Base-by-base conservation (phyloP, 2,797 vertebrate genomes). In the Salmo trutta region DNA sequence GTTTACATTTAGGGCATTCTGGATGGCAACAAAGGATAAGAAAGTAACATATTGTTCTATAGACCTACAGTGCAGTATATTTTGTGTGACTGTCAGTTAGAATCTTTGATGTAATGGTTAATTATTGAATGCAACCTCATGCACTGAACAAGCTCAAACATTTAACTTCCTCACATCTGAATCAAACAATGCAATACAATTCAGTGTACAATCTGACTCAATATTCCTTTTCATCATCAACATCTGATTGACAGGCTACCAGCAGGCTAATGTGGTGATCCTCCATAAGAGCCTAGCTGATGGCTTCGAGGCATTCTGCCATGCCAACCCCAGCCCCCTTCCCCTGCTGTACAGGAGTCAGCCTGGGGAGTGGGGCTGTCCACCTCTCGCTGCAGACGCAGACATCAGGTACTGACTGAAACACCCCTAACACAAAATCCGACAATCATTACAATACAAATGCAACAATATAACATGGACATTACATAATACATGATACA, bases 261-360 rank as follows among this genome's bases (percentile, higher is more conserved):
- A 90, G 56, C 94, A 94, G 73, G 94, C 95, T 31, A 95, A 93
- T 1, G 64, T 96, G 0, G 87, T 96, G 81, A 87, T 97, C 82
- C 83, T 97, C 78, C 95, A 90, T 79, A 91, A 87, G 64, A 88
- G 91, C 7, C 85, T 97, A 21, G 95, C 96, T 4, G 86, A 94
- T 59, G 94, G 96, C 83, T 47, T 47, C 54, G 94, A 97, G 85
- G 91, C 84, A 1, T 97, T 98, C 90, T 98, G 96, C 82, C 85
- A 0, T 41, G 91, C 88, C 70, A 97, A 96, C 4, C 77, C 82
- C 1, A 94, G 95, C 27, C 93, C 95, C 5, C 90, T 98, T 24
- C 95, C 94, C 0, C 89, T 98, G 1, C 93, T 97, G 14, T 92
- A 95, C 81, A 90, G 90, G 79, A 94, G 95, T 51, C 82, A 94